Percentiles rank a stretch among this genome's conserved stretches.
Conservation (phyloP, 2,888 invertebrate species). For the Eupithecia subumbrata region DNA sequence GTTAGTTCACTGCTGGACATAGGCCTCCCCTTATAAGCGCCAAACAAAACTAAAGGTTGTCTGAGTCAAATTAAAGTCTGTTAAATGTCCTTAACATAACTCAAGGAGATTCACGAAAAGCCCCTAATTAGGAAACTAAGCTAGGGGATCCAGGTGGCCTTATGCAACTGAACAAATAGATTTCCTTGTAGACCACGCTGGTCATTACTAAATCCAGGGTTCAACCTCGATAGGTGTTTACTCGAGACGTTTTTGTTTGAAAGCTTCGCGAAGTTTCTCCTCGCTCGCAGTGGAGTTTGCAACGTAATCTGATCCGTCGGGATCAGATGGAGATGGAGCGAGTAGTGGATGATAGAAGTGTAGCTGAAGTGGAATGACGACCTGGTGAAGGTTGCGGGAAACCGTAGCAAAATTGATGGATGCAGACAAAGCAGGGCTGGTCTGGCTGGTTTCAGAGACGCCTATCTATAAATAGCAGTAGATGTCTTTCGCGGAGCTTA, state of each 20-base stretch:
- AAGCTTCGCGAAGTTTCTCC: background rate
- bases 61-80: no score
- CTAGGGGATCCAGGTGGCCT: no score
- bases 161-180: background rate
- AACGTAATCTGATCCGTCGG: background rate
- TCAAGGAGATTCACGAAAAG: no score
- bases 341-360: background rate
- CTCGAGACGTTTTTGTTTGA: background rate
- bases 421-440: background rate
- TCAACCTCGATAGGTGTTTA: background rate
- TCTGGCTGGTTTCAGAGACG: background rate
- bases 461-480: background rate
- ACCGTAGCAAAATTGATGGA: background rate
- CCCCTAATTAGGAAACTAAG: no score
- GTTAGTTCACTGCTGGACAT: background rate
- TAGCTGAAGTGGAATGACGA: background rate
- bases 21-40: background rate
- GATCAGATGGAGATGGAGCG: background rate
- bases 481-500: background rate
- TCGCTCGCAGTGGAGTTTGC: constrained; percentile 5
- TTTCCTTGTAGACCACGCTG: background rate
- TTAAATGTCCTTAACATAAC: no score
- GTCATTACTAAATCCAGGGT: background rate
- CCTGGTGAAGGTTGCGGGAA: background rate
- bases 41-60: no score